Base-by-base conservation (phyloP, 1,140 invertebrate species). In the Streblospio benedicti region DNA sequence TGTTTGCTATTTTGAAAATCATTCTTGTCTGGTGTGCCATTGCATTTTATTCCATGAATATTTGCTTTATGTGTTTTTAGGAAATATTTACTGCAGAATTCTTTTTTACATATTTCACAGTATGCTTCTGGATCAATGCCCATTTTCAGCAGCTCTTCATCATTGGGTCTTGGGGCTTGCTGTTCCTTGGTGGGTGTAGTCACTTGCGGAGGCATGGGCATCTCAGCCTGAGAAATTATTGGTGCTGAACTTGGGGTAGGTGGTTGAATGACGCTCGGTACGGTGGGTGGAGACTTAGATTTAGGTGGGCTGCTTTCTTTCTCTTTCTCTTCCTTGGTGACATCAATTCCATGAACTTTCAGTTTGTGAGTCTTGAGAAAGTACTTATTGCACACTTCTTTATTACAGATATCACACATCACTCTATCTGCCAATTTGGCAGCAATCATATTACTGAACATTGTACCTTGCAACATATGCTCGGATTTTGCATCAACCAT, bases 301-400 rank as follows among this genome's bases (percentile, higher is more conserved):
- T 32, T 9, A 38, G 18, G 6, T n/a, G n/a, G 16, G 20, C 38
- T 59, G 32, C 32, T 18, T 16, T 30, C 54, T 28, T 0, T 12
- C n/a, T 52, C 53, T 27, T 55, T 23, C 33, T 51, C 47, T 2
- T 25, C 20, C 9, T 31, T 59, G 45, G 60, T 38, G 23, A 67
- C 60, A 27, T 71, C 74, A 33, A 99, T 95, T 16, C 94, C 93
- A 76, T 99, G 96, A 89, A 98, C 97, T 74, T 97, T 88, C 67
- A 97, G 87, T 91, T 99, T 99, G 79, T 99, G 96, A 0, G 94
- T 98, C 74, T 97, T 93, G 87, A 99, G 93, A 74, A 99, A 99
- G 72, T 99, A 99, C 76, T 99, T 99, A 80, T 99, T 99, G 79
- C 96, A 99, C 61, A 78, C 73, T 64, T 98, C 94, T 80, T 99